Evolutionary conservation across 2,113 vertebrate genomes (phyloP), one percentile per base, ranked within the genome.

Genomic region (Protobothrops flavoviridis): DNA sequence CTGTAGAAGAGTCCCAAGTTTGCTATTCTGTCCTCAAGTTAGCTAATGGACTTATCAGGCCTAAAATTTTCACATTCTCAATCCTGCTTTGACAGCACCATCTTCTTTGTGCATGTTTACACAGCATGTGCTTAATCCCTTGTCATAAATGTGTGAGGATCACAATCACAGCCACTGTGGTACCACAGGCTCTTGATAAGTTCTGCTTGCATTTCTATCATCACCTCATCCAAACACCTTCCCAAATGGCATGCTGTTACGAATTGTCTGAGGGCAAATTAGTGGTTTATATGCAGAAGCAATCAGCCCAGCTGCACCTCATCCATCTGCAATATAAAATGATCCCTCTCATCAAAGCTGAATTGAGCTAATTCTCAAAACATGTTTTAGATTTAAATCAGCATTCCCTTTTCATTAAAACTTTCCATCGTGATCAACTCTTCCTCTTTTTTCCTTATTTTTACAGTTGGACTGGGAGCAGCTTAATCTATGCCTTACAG

Each of bases 241-340:
- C 52, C 81, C 69, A 85, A 93, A 85, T 85, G 74, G 50, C 64
- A 90, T 9, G 39, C 53, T 90, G 88, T 21, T 93, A 53, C 5
- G 50, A 85, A 90, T 93, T 90, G 53, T 85, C 88, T 59, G 88
- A 90, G 13, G 29, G 69, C 64, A 90, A 85, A 85, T 48, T 59
- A 39, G 88, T 33, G 89, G 88, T 50, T 93, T 93, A 90, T 93
- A 57, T 85, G 88, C 26, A 29, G 53, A 29, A 33, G 29, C 69
- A 90, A 85, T 90, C 52, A 85, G 55, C 39, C 29, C 52, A 81
- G 61, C 57, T 53, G 48, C 53, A 43, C 50, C 88, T 52, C 48
- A 3, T 43, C 64, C 87, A 85, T 89, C 69, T 92, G 86, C 59
- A 20, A 33, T 88, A 29, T 26, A 52, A 88, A 92, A 92, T 88